Percentiles rank a stretch among this genome's conserved stretches.
Conservation (phyloP, 2,888 invertebrate species). For the Amiota minor region DNA sequence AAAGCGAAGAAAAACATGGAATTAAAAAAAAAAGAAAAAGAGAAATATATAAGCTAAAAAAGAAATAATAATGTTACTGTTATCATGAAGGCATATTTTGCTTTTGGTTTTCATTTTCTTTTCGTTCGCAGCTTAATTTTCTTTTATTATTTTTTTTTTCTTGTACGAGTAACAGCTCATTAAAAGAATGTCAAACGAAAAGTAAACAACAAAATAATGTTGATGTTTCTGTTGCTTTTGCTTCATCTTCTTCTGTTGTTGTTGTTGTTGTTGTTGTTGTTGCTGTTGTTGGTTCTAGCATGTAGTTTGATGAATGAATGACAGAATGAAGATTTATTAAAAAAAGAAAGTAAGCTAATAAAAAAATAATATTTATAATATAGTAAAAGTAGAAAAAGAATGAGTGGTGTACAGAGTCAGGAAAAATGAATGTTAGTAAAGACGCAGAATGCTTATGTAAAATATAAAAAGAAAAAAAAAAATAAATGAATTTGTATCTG, state of each 20-base stretch:
- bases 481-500: background rate
- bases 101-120: background rate
- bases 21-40: background rate
- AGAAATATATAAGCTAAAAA: background rate
- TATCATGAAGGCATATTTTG: background rate
- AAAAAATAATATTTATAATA: background rate
- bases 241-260: too few species aligned
- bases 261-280: too few species aligned
- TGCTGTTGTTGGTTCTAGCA: background rate
- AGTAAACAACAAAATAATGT: slow-evolving; percentile 26
- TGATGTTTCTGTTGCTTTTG: background rate
- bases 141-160: slow-evolving; percentile 18
- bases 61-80: background rate
- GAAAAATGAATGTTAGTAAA: too few species aligned
- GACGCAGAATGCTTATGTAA: too few species aligned
- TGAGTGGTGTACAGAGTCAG: too few species aligned
- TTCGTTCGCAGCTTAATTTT: slow-evolving; percentile 4
- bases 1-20: background rate
- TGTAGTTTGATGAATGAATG: slow-evolving; percentile 20
- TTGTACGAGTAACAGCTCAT: slow-evolving; percentile 29
- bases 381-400: too few species aligned
- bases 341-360: background rate
- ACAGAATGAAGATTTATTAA: background rate
- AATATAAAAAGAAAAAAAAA: background rate
- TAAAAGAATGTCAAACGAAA: slow-evolving; percentile 30